Percentiles rank a stretch among this genome's conserved stretches.
Conservation (phyloP, 2,797 vertebrate genomes). For the Notoglanidium macrostoma region DNA sequence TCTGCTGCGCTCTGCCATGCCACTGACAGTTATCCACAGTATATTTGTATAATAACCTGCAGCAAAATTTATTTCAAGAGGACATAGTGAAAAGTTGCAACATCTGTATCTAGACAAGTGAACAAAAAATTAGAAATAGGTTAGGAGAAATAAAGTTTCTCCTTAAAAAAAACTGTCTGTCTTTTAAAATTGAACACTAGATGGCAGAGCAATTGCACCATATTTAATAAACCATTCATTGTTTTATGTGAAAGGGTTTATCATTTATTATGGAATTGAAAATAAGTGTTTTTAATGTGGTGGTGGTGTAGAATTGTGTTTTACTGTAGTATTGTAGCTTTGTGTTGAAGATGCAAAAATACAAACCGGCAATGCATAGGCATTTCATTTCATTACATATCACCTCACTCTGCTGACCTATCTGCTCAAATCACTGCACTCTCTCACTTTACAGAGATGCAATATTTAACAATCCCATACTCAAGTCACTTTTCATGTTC, state of each 20-base stretch:
- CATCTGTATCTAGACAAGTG: too few relatives aligned
- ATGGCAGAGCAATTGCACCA: conserved; percentile 11
- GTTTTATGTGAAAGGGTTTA: neutral
- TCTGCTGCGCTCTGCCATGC: neutral
- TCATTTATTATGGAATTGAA: neutral
- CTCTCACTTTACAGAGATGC: too few relatives aligned
- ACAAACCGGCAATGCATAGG: too few relatives aligned
- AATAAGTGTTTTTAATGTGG: neutral
- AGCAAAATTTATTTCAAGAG: neutral
- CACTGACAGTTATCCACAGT: neutral
- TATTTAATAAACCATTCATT: neutral
- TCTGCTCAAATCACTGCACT: neutral
- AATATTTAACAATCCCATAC: neutral
- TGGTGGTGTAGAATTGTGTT: neutral
- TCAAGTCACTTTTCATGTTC: neutral
- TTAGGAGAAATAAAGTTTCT: conserved; percentile 1
- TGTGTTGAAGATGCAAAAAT: neutral
- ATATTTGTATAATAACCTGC: neutral
- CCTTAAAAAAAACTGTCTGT: neutral
- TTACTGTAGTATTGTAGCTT: neutral
- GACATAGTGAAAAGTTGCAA: neutral
- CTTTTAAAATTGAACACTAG: conserved; percentile 14
- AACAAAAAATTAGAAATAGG: neutral
- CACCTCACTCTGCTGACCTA: neutral
- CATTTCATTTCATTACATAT: neutral